phyloP scores from a whole-genome alignment of 2,797 vertebrate species.

The Mus caroli region DNA sequence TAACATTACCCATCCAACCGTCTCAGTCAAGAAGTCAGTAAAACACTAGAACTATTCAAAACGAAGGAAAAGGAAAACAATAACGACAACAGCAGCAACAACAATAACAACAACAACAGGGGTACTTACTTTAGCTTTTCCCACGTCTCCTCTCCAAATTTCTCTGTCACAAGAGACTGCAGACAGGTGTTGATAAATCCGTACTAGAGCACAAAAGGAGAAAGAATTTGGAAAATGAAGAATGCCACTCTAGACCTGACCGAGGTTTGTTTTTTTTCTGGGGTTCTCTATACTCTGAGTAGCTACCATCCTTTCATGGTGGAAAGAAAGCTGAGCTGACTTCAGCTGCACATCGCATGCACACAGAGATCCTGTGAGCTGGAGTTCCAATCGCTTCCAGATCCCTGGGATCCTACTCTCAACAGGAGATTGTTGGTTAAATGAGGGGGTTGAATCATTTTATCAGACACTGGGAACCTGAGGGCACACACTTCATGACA shows the following conservation, averaged over 20 bases:
- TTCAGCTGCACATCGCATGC: conserved; percentile 42
- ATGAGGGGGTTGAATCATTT: conserved; percentile 9
- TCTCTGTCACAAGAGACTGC: conserved; percentile 91
- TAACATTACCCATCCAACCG: neutral
- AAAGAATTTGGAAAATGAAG: neutral
- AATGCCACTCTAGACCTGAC: neutral
- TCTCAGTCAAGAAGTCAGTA: neutral
- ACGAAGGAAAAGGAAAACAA: neutral
- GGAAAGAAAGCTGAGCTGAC: neutral
- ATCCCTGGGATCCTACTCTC: conserved; percentile 26
- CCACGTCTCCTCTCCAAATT: conserved; percentile 90
- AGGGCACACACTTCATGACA: neutral
- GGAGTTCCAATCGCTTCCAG: conserved; percentile 61
- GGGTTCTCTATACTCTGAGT: conserved; percentile 22
- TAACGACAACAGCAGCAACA: neutral
- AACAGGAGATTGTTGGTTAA: neutral
- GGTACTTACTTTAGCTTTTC: conserved; percentile 88
- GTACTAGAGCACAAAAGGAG: conserved; percentile 86
- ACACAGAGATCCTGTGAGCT: conserved; percentile 31
- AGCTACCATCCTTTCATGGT: conserved; percentile 37
- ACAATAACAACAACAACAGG: neutral
- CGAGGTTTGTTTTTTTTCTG: neutral
- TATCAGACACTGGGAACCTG: no score
- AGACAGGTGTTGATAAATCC: conserved; percentile 93
- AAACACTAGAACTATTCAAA: neutral